Conservation (phyloP, 2,888 invertebrate genomes). For the Helobdella robusta region DNA sequence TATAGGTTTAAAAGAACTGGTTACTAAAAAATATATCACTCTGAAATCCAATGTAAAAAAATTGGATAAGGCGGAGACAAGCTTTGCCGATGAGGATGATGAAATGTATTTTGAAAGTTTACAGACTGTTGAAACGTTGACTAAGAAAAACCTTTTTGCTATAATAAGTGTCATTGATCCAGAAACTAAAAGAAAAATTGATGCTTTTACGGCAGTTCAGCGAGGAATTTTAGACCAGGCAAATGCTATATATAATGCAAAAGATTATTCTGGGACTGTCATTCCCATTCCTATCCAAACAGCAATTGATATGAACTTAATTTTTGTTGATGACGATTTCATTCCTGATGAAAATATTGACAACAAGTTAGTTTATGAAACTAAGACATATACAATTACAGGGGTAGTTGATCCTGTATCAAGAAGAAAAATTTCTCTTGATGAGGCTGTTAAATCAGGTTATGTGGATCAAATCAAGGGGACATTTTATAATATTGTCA, state of each 20-base stretch:
- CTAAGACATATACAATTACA: slow-evolving; percentile 66
- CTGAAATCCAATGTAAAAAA: slow-evolving; percentile 22
- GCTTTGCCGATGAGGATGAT: too few species aligned
- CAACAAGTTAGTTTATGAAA: slow-evolving; percentile 43
- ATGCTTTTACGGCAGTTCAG: slow-evolving; percentile 59
- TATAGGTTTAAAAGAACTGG: slow-evolving; percentile 71
- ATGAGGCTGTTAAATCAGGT: slow-evolving; percentile 70
- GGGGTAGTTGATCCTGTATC: slow-evolving; percentile 74
- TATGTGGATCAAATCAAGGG: slow-evolving; percentile 34
- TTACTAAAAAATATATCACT: slow-evolving; percentile 60
- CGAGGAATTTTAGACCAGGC: slow-evolving; percentile 62
- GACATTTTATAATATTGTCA: slow-evolving; percentile 34
- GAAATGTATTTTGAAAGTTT: too few species aligned
- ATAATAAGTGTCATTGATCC: slow-evolving; percentile 73
- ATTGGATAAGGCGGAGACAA: slow-evolving; percentile 57
- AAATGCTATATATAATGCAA: slow-evolving; percentile 54
- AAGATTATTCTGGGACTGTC: slow-evolving; percentile 53
- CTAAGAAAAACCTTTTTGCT: slow-evolving; percentile 56
- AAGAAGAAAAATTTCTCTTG: slow-evolving; percentile 68
- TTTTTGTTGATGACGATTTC: slow-evolving; percentile 48
- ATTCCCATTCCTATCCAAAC: slow-evolving; percentile 69
- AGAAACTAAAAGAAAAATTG: slow-evolving; percentile 72
- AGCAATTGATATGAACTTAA: slow-evolving; percentile 68
- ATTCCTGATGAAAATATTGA: slow-evolving; percentile 39
- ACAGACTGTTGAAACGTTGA: neutral